Evolutionary conservation across 2,888 invertebrate species (phyloP).

Genomic region (Thera britannica): DNA sequence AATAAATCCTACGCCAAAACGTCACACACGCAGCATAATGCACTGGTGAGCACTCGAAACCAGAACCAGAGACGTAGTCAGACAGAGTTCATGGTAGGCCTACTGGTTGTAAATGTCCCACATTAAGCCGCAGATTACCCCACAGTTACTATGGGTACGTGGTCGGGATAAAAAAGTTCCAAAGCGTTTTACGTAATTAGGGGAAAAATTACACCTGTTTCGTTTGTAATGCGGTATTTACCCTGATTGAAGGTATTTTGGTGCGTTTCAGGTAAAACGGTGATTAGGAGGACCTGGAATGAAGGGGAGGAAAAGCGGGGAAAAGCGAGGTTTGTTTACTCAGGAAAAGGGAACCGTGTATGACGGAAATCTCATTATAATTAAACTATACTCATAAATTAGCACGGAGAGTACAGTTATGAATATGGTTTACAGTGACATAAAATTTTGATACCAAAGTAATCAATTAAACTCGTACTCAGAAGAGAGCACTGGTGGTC

Average conservation of each 20-base stretch:
- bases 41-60: no score
- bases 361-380: background rate
- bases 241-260: conserved; percentile 13
- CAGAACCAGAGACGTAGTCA: no score
- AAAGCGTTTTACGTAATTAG: conserved; percentile 16
- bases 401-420: no score
- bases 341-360: background rate
- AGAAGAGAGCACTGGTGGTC: no score
- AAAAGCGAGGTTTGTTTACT: background rate
- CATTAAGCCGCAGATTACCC: conserved; percentile 19
- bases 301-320: background rate
- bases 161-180: conserved; percentile 18
- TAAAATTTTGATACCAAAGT: no score
- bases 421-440: no score
- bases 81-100: no score
- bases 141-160: conserved; percentile 1
- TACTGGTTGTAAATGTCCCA: conserved; percentile 23
- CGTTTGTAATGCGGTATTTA: conserved; percentile 15
- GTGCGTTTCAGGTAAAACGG: conserved; percentile 11
- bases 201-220: conserved; percentile 17
- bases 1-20: no score
- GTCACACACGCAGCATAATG: no score
- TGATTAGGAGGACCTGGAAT: conserved; percentile 1
- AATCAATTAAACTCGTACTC: no score
- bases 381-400: background rate